These are phyloP conservation scores for Gracilinanus agilis DNA, from an alignment of 2,113 vertebrate species.

Conservation along the genomic window DNA sequence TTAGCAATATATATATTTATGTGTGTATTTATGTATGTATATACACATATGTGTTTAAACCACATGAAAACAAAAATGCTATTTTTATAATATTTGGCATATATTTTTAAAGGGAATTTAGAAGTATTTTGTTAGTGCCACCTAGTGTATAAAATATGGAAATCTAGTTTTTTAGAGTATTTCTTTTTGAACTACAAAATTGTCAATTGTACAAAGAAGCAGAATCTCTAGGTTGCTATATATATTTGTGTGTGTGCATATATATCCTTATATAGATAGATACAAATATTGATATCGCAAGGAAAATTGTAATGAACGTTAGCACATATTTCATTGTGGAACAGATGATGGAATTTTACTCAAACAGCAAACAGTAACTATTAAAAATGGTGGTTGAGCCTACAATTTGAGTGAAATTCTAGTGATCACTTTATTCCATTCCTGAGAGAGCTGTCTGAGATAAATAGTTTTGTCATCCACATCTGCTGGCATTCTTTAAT, in stretches of 20 bases:
- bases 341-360: constrained; percentile 47
- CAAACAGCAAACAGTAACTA: constrained; percentile 51
- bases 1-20: background rate
- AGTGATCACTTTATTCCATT: constrained; percentile 71
- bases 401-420: constrained; percentile 74
- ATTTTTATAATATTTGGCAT: constrained; percentile 48
- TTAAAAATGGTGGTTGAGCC: constrained; percentile 59
- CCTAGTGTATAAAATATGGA: constrained; percentile 76
- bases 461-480: constrained; percentile 78
- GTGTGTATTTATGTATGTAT: too few species aligned
- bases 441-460: constrained; percentile 69
- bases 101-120: constrained; percentile 34
- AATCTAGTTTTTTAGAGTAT: constrained; percentile 21
- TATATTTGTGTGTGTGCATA: too few species aligned
- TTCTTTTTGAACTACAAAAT: constrained; percentile 16
- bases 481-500: constrained; percentile 71
- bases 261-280: too few species aligned
- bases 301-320: constrained; percentile 42
- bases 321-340: constrained; percentile 51
- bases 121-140: constrained; percentile 77
- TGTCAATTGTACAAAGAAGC: background rate
- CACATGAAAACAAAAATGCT: constrained; percentile 40
- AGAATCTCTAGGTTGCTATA: constrained; percentile 46
- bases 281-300: background rate
- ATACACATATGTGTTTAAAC: constrained; percentile 42